Evolutionary conservation across 2,888 invertebrate species (phyloP), one percentile per base, ranked within the genome.

Genomic region (Penaeus monodon): DNA sequence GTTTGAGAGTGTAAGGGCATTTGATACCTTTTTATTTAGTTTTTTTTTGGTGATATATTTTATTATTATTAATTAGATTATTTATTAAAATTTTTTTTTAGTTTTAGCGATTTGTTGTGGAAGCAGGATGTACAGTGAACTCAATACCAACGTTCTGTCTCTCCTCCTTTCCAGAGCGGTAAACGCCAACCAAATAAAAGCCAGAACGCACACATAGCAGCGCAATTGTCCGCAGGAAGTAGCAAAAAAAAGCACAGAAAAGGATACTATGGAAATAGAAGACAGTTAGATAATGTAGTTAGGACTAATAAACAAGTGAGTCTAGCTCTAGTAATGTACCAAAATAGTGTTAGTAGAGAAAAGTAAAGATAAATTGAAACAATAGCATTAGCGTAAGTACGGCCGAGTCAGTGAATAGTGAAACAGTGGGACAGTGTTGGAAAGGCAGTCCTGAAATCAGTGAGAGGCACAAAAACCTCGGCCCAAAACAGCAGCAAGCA

Each of bases 261-360:
- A 87, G 78, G 83, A 87, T 70, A 29, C 24, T 70, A 83, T 80
- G 77, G 86, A 83, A 76, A 83, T 79, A 83, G 86, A 87, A 87
- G 49, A 73, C 78, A 38, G 24, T 78, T 78, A 82, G 86, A 83
- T 44, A 38, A 70, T 73, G 44, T 86, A 86, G 86, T 78, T 76
- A 87, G 86, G 86, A 87, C 86, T 87, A 87, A 87, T 83, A 87
- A 87, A 87, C 78, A 87, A 83, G 86, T 87, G 86, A 83, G 70
- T 57, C 74, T 87, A 87, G 86, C 86, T 79, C 86, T 87, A 87
- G 86, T 87, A 78, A 76, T 79, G 82, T 87, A 83, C 83, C 80
- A 77, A 77, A 79, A 83, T 87, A 87, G 86, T 87, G 86, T 83
- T 78, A 87, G 82, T 87, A 87, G 83, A 83, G 86, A 83, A 83